Evolutionary conservation across 1,140 invertebrate species (phyloP).

Genomic region (Acromyrmex echinatior): DNA sequence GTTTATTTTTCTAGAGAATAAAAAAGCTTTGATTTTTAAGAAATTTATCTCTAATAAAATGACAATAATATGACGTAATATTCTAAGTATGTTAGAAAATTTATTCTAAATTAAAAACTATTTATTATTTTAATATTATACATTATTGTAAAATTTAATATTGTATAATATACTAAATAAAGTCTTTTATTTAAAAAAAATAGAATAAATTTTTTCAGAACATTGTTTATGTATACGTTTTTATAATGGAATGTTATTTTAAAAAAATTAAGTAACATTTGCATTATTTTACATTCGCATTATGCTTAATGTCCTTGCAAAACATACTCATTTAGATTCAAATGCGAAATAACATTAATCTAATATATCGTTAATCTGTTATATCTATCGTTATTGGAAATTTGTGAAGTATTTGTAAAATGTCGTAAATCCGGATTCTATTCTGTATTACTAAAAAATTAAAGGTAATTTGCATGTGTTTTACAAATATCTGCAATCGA

Average conservation of each 20-base stretch:
- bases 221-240: background rate
- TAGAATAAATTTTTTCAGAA: background rate
- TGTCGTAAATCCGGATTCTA: slow-evolving; percentile 45
- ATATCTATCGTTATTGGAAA: slow-evolving; percentile 24
- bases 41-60: background rate
- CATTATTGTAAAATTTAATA: background rate
- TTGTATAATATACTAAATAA: background rate
- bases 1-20: background rate
- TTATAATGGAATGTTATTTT: background rate
- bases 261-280: slow-evolving; percentile 8
- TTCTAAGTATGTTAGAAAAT: background rate
- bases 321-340: slow-evolving; percentile 3
- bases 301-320: slow-evolving; percentile 16
- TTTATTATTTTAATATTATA: background rate
- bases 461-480: slow-evolving; percentile 71
- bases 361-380: background rate
- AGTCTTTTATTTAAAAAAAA: background rate
- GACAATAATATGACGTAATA: background rate
- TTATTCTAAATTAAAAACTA: background rate
- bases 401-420: slow-evolving; percentile 65
- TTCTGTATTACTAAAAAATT: slow-evolving; percentile 65
- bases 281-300: background rate
- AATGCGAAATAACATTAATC: background rate
- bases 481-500: slow-evolving; percentile 41
- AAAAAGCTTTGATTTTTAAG: background rate